These are phyloP conservation scores for Ochlodes sylvanus DNA, from an alignment of 2,888 invertebrate genomes.

Conservation along the genomic window DNA sequence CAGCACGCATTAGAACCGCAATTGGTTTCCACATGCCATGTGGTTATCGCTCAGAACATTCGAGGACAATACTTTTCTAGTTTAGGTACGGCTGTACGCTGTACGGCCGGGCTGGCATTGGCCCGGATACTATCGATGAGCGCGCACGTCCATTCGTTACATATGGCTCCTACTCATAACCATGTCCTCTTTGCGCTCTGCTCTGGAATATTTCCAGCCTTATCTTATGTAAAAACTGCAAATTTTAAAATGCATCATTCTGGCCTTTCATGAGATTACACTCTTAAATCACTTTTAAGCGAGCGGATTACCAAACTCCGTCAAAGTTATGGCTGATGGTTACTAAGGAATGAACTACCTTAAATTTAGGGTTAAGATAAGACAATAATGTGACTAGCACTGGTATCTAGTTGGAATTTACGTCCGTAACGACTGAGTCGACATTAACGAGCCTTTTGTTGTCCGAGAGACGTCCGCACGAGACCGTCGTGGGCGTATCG, in stretches of 20 bases:
- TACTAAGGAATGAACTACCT: conserved; percentile 47
- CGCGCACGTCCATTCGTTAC: conserved; percentile 72
- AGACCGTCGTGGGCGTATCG: conserved; percentile 68
- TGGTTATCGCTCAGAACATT: conserved; percentile 81
- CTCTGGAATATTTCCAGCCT: conserved; percentile 40
- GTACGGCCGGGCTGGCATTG: too few relatives aligned
- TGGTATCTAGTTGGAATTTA: conserved; percentile 51
- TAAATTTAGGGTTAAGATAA: conserved; percentile 50
- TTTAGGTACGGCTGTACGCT: conserved; percentile 83
- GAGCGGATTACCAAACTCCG: not conserved
- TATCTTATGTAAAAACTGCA: conserved; percentile 21
- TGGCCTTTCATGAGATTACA: too few relatives aligned
- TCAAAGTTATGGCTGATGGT: conserved; percentile 52
- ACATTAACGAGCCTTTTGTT: conserved; percentile 69
- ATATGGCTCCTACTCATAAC: conserved; percentile 39
- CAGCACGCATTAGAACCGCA: conserved; percentile 55
- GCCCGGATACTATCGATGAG: conserved; percentile 81
- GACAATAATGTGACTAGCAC: conserved; percentile 57
- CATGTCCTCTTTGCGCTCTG: conserved; percentile 35
- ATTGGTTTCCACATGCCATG: conserved; percentile 54
- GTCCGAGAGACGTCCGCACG: conserved; percentile 59
- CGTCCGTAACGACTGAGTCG: conserved; percentile 56
- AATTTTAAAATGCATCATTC: not conserved
- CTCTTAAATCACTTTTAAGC: too few relatives aligned
- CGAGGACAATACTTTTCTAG: conserved; percentile 85